Conservation (phyloP, 92 coral and sea anemone genomes). For the Heteractis magnifica region DNA sequence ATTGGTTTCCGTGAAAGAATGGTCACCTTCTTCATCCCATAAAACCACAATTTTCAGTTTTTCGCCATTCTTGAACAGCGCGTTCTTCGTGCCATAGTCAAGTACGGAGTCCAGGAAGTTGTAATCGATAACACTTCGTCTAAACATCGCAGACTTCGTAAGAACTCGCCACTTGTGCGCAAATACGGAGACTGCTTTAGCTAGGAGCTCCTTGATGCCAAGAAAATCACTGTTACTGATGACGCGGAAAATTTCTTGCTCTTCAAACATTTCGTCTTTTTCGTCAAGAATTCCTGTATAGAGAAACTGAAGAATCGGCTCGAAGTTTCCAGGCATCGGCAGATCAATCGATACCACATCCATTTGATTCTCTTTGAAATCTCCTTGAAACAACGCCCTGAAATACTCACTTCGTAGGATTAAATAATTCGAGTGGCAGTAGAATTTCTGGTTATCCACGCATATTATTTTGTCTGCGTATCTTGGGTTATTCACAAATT, state of each 20-base stretch:
- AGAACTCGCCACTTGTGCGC: constrained; percentile 88
- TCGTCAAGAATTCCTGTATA: constrained; percentile 79
- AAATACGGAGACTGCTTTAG: constrained; percentile 73
- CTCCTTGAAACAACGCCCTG: constrained; percentile 73
- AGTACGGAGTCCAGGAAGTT: constrained; percentile 74
- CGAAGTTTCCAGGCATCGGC: constrained; percentile 79
- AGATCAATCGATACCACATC: constrained; percentile 76
- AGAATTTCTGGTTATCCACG: constrained; percentile 72
- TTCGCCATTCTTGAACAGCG: constrained; percentile 79
- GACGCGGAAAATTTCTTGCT: constrained; percentile 76
- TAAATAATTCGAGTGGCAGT: constrained; percentile 87
- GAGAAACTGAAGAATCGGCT: constrained; percentile 77
- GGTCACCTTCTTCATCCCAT: constrained; percentile 82
- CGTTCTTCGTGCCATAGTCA: constrained; percentile 80
- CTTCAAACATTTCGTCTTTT: constrained; percentile 60
- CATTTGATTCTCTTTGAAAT: constrained; percentile 78
- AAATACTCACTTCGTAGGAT: constrained; percentile 87
- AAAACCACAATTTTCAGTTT: constrained; percentile 72
- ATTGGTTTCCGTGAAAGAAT: constrained; percentile 58
- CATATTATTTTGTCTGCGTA: constrained; percentile 84
- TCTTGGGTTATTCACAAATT: constrained; percentile 85
- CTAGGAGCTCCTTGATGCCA: constrained; percentile 71
- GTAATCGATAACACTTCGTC: constrained; percentile 79
- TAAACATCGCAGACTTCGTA: constrained; percentile 71
- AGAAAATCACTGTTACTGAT: constrained; percentile 82